Base-by-base conservation (phyloP, 2,888 invertebrate species). In the Brenthis hecate region DNA sequence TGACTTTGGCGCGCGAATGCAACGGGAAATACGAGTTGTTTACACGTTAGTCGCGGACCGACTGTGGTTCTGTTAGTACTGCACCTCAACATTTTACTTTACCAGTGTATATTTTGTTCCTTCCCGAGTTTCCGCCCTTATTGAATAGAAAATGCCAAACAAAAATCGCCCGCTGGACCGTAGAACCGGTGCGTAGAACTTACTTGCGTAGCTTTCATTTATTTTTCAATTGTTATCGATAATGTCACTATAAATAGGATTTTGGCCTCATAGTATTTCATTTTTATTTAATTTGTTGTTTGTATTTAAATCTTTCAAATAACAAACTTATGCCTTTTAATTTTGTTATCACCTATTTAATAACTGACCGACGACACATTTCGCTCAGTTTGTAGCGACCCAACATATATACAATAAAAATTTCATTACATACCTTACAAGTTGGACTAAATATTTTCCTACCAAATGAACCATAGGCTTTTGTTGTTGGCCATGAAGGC, bases 41-140 rank as follows among this genome's bases (percentile, higher is more conserved):
- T 81, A 80, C 74, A 70, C 81, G 83, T 81, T 77, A 76, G 81
- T 78, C 83, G 82, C 82, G 82, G 80, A 78, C 79, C 87, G 85
- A 92, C 91, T 91, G 86, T 73, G 80, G 81, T 75, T 79, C 73
- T 62, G 72, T 72, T 74, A 74, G 74, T 80, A 70, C 75, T 84
- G 82, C 78, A 82, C 86, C 86, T 87, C 87, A 86, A 89, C 83
- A 87, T 85, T 81, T 88, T 85, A 87, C 83, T 83, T 78, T 36
- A 62, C 36, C 14, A 60, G 48, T 48, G 60, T 50, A 54, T 13
- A 54, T 53, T 54, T 57, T 57, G 55, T 65, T 54, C 48, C 54
- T 68, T 65, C 55, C 68, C 64, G 13, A 55, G 61, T 67, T 62
- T 62, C 67, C 67, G 67, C 67, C 67, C 67, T 67, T 62, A 67